Evolutionary conservation across 2,113 vertebrate genomes (phyloP).

Genomic region (Cynopterus brachyotis): DNA sequence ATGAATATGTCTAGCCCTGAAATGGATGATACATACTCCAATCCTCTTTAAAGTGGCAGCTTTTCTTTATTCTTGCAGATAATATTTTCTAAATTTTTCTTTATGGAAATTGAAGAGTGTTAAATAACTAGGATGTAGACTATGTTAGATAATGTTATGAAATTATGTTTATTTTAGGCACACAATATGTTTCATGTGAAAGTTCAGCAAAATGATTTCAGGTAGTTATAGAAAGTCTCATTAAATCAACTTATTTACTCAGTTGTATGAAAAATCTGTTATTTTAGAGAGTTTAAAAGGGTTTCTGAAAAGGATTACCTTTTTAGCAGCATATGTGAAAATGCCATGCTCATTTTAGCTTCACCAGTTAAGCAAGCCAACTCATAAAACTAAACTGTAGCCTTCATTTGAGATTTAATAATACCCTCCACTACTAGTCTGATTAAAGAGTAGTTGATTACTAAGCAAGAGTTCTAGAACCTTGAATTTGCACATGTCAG

Average conservation of each 20-base stretch:
- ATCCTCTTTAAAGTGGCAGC: not conserved
- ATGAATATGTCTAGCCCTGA: not conserved
- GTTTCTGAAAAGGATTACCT: conserved; percentile 5
- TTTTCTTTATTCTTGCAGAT: conserved; percentile 1
- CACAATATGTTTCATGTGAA: not conserved
- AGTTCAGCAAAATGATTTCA: conserved; percentile 8
- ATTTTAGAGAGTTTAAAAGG: not conserved
- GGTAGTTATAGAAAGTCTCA: not conserved
- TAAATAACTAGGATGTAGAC: not conserved
- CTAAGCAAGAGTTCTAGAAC: not conserved
- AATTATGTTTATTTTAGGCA: not conserved
- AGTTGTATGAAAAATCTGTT: not conserved
- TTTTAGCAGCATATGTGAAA: conserved; percentile 7
- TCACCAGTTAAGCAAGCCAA: not conserved
- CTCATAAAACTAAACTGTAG: not conserved
- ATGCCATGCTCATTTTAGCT: not conserved
- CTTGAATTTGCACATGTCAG: not conserved
- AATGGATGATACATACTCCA: not conserved
- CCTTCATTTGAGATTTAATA: not conserved
- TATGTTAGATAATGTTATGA: not conserved
- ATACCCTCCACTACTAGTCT: not conserved
- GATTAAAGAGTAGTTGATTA: not conserved
- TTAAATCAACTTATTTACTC: not conserved
- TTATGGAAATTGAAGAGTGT: not conserved
- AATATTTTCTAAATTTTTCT: not conserved